phyloP scores from a whole-genome alignment of 2,888 invertebrate genomes.

The Cryptocheilus praepositus region DNA sequence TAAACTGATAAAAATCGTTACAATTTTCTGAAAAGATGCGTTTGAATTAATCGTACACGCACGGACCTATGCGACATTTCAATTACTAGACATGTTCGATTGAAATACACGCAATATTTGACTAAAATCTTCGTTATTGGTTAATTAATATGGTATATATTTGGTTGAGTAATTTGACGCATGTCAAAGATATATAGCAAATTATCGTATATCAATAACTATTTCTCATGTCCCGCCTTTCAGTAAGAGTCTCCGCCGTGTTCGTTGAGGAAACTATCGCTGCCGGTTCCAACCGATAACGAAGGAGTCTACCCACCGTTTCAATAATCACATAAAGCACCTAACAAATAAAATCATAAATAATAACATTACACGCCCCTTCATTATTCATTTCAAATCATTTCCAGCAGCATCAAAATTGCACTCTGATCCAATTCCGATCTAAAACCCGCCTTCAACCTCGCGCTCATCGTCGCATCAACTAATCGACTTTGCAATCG shows the following conservation, averaged over 20 bases:
- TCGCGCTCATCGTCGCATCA: background rate
- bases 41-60: background rate
- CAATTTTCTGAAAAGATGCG: background rate
- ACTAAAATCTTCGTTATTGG: background rate
- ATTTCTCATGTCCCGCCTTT: constrained; percentile 2
- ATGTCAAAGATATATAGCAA: background rate
- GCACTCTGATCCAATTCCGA: no score
- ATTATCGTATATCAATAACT: background rate
- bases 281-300: constrained; percentile 41
- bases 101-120: background rate
- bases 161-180: no score
- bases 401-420: no score
- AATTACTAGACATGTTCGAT: no score
- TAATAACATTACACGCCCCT: no score
- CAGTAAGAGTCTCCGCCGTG: constrained; percentile 65
- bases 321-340: no score
- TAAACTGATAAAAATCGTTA: background rate
- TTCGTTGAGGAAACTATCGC: constrained; percentile 56
- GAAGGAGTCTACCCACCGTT: constrained; percentile 41
- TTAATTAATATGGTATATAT: no score
- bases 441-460: no score
- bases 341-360: no score
- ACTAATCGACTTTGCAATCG: background rate
- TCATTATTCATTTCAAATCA: no score
- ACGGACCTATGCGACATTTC: no score